Base-by-base conservation (phyloP, 1,140 invertebrate species). In the Solen grandis region DNA sequence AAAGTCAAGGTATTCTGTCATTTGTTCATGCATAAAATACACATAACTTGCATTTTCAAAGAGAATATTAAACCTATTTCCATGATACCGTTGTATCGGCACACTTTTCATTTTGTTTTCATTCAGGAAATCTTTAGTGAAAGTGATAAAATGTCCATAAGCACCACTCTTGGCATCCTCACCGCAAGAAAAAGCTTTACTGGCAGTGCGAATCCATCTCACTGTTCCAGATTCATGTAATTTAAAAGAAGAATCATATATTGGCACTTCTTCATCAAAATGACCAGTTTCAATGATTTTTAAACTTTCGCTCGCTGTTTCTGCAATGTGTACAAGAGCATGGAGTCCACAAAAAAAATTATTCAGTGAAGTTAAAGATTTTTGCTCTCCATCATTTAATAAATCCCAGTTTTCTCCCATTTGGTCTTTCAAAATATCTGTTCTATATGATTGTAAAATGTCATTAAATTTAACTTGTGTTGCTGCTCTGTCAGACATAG, bases 401-500 rank as follows among this genome's bases (percentile, higher is more conserved):
- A 55, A 8, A 5, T 66, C 50, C 60, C 81, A 74, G n/a, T 29
- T 27, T 35, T 78, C 27, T 31, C 81, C 62, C 4, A 83, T 63
- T 14, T 78, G 19, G 4, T 60, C 75, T 14, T 31, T 41, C 14
- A 83, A 16, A 38, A 83, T 57, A 33, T 66, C n/a, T 19, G 29
- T 66, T 66, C 69, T 73, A 62, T 66, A 83, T 4, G 69, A 63
- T 29, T 83, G 62, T n/a, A 74, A 38, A 41, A 78, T 33, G n/a
- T 50, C 22, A 60, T 77, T 82, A 66, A 82, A 82, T 36, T 73
- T 78, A 5, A 66, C 54, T 62, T 79, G 81, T 41, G 75, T 83
- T 5, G 69, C 69, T 5, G 81, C 69, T 16, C 69, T 54, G 25
- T 83, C 81, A 22, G 81, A 83, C 81, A 83, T 83, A 27, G 81